Percentiles rank a stretch among this genome's conserved stretches.
Conservation (phyloP, 2,113 vertebrate species). For the Anseranas semipalmata region DNA sequence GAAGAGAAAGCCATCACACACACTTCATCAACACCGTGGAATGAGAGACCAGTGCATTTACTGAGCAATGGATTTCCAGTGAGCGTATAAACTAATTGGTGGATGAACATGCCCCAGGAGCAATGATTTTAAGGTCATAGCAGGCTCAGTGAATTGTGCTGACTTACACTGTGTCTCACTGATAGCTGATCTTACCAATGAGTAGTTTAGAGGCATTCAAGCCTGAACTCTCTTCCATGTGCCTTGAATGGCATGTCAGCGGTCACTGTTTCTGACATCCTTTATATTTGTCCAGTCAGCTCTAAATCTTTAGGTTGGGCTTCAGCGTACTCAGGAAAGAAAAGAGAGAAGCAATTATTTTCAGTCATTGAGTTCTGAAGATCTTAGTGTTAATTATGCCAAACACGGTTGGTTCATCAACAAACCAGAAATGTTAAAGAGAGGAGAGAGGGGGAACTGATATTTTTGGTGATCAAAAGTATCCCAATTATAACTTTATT, state of each 20-base stretch:
- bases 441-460: conserved; percentile 36
- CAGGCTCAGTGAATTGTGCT: conserved; percentile 89
- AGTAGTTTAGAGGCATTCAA: conserved; percentile 86
- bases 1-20: conserved; percentile 86
- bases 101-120: conserved; percentile 86
- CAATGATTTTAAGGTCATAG: conserved; percentile 90
- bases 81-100: conserved; percentile 85
- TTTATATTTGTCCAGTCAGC: conserved; percentile 96
- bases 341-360: conserved; percentile 93
- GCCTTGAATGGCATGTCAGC: conserved; percentile 88
- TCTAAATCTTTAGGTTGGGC: conserved; percentile 89
- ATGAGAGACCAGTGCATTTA: conserved; percentile 82
- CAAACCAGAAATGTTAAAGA: conserved; percentile 81
- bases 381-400: conserved; percentile 90
- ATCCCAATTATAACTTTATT: conserved; percentile 49
- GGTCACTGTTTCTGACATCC: conserved; percentile 87
- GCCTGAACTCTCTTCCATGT: conserved; percentile 85
- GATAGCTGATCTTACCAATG: conserved; percentile 91
- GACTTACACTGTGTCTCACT: conserved; percentile 85
- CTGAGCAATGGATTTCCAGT: conserved; percentile 81
- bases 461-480: conserved; percentile 64
- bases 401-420: conserved; percentile 85
- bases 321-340: conserved; percentile 85
- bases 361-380: conserved; percentile 93
- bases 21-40: conserved; percentile 87